Conservation (phyloP, 2,888 invertebrate genomes). For the Gymnoscelis rufifasciata region DNA sequence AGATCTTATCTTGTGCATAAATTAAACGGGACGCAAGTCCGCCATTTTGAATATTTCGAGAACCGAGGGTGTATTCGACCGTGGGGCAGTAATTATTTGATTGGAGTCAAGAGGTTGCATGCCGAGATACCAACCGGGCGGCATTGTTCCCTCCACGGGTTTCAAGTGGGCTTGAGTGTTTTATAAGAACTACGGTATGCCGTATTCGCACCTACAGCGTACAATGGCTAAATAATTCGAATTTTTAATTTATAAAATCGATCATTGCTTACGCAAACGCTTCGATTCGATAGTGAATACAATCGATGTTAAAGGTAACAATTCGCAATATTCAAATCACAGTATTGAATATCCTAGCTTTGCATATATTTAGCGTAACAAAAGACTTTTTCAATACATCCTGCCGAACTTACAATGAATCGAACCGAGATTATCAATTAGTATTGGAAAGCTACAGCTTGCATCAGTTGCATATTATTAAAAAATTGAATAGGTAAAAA, state of each 20-base stretch:
- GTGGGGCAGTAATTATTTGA: slow-evolving; percentile 78
- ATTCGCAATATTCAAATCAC: background rate
- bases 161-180: slow-evolving; percentile 46
- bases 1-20: slow-evolving; percentile 63
- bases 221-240: slow-evolving; percentile 61
- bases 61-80: slow-evolving; percentile 66
- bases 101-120: slow-evolving; percentile 76
- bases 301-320: too few relatives aligned
- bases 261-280: background rate
- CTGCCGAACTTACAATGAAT: slow-evolving; percentile 39
- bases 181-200: slow-evolving; percentile 58
- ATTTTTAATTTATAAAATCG: slow-evolving; percentile 9
- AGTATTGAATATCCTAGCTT: slow-evolving; percentile 10
- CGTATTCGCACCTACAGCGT: slow-evolving; percentile 64
- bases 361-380: slow-evolving; percentile 33
- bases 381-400: slow-evolving; percentile 36
- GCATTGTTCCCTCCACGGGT: slow-evolving; percentile 55
- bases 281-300: too few relatives aligned
- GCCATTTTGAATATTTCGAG: slow-evolving; percentile 75
- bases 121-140: slow-evolving; percentile 64
- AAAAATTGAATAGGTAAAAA: slow-evolving; percentile 48
- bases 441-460: slow-evolving; percentile 56
- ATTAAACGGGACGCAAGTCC: slow-evolving; percentile 49
- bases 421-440: slow-evolving; percentile 53
- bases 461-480: slow-evolving; percentile 68